Evolutionary conservation across 1,140 invertebrate genomes (phyloP).

Genomic region (Euura saliciscinereae): DNA sequence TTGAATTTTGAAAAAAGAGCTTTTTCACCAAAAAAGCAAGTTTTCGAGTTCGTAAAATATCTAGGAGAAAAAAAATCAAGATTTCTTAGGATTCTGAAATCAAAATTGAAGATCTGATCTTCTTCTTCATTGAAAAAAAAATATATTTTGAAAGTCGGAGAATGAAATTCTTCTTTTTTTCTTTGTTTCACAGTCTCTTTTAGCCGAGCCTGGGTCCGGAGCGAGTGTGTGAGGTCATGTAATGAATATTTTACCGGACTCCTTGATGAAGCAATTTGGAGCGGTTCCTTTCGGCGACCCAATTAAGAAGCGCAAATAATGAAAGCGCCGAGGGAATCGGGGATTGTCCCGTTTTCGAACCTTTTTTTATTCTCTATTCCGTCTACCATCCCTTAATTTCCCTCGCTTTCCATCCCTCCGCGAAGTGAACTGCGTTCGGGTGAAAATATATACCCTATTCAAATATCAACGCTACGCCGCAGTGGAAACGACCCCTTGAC

Average conservation of each 20-base stretch:
- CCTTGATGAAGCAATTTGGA: constrained; percentile 3
- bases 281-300: constrained; percentile 19
- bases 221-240: not conserved
- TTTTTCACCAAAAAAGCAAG: no score
- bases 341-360: not conserved
- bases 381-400: no score
- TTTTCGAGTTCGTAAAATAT: no score
- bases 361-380: not conserved
- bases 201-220: not conserved
- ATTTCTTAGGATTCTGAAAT: no score
- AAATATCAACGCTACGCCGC: not conserved
- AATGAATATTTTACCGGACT: constrained; percentile 3
- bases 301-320: constrained; percentile 39
- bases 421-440: not conserved
- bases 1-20: no score
- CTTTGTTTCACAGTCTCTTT: not conserved
- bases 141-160: no score
- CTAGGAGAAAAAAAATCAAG: no score
- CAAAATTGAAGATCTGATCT: no score
- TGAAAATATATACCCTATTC: not conserved
- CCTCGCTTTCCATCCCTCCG: not conserved
- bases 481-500: not conserved
- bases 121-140: no score
- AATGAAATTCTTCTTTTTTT: not conserved
- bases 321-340: constrained; percentile 6